A percentile compares a stretch with the other conserved stretches of the same genome.
phyloP scores from a whole-genome alignment of 2,113 vertebrate genomes.

The Pimephales promelas region DNA sequence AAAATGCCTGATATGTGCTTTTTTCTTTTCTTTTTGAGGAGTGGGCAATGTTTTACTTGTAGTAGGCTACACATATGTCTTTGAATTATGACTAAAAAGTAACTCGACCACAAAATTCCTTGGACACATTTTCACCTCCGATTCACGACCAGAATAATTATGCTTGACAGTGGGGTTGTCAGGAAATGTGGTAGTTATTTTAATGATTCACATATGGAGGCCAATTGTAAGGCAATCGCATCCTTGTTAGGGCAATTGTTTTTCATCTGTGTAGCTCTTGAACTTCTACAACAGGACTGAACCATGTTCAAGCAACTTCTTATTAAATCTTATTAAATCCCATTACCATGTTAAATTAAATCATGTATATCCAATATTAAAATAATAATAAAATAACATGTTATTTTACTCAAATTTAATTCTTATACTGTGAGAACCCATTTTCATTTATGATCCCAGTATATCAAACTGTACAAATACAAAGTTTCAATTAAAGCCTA shows the following conservation, averaged over 20 bases:
- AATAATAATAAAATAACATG: too few species aligned
- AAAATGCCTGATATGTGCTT: neutral
- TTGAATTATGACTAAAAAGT: neutral
- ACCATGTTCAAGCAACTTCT: neutral
- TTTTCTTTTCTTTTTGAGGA: neutral
- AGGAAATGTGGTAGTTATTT: conserved; percentile 38
- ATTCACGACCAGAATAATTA: conserved; percentile 22
- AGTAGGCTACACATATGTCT: neutral
- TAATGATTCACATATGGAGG: conserved; percentile 38
- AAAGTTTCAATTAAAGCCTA: neutral
- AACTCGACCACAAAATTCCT: conserved; percentile 2
- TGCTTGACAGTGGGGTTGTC: conserved; percentile 20
- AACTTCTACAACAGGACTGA: conserved; percentile 1
- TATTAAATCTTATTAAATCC: neutral
- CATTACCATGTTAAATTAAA: too few species aligned
- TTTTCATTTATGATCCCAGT: too few species aligned
- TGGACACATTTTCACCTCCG: neutral
- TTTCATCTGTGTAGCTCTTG: neutral
- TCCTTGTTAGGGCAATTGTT: conserved; percentile 30
- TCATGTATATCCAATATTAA: too few species aligned
- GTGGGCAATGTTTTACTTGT: neutral
- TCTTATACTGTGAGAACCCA: too few species aligned
- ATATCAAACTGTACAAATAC: neutral
- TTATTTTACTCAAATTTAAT: too few species aligned
- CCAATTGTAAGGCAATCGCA: conserved; percentile 13